phyloP scores from a whole-genome alignment of 2,888 invertebrate species.

The Punctoribates punctum region DNA sequence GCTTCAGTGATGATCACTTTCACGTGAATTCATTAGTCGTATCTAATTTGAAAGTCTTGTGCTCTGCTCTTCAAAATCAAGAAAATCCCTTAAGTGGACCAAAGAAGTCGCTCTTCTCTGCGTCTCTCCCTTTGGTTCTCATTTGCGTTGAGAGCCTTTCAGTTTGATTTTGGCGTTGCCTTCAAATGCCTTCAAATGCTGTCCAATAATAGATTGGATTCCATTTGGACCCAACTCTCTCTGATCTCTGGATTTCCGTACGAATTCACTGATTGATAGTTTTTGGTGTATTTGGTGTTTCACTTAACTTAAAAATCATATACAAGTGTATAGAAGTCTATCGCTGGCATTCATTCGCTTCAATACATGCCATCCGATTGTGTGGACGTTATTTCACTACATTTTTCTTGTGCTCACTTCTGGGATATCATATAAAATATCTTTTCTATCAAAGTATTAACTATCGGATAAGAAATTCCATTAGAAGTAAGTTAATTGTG shows the following conservation, averaged over 20 bases:
- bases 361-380: constrained; percentile 17
- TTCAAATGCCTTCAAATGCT: constrained; percentile 26
- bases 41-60: constrained; percentile 39
- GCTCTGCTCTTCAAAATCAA: constrained; percentile 1
- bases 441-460: not conserved
- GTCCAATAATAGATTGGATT: constrained; percentile 27
- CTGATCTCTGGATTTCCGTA: constrained; percentile 37
- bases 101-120: not conserved
- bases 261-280: constrained; percentile 30
- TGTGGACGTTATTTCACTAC: not conserved
- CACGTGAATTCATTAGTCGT: constrained; percentile 39
- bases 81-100: constrained; percentile 36
- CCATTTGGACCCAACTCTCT: constrained; percentile 14
- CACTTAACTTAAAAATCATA: constrained; percentile 25
- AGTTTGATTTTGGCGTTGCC: not conserved
- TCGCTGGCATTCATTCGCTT: not conserved
- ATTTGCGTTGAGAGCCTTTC: not conserved
- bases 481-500: not conserved
- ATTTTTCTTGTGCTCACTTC: not conserved
- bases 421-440: constrained; percentile 1
- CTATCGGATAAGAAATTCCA: constrained; percentile 4
- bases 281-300: not conserved
- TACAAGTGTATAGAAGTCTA: not conserved
- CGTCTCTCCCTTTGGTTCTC: constrained; percentile 14
- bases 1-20: constrained; percentile 38